phyloP scores from a whole-genome alignment of 2,113 vertebrate species.

The Motacilla alba region DNA sequence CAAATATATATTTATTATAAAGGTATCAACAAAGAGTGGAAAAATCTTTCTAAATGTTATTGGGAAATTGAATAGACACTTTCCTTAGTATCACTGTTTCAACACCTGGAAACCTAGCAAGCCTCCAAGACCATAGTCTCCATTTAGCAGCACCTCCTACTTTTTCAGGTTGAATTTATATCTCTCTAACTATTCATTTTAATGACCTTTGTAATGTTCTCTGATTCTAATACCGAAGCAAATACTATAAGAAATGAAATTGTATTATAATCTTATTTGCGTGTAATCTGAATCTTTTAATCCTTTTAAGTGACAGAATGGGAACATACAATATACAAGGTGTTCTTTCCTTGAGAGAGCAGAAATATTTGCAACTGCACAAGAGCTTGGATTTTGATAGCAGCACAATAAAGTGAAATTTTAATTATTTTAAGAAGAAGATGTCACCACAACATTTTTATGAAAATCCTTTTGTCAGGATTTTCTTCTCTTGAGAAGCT shows the following conservation, averaged over 20 bases:
- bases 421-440: background rate
- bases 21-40: background rate
- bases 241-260: background rate
- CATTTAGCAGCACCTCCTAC: background rate
- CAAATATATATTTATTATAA: background rate
- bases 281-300: background rate
- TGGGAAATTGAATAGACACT: background rate
- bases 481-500: no score
- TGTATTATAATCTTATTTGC: background rate
- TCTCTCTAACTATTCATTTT: background rate
- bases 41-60: background rate
- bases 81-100: background rate
- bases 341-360: background rate
- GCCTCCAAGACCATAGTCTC: background rate
- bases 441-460: no score
- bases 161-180: background rate
- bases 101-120: background rate
- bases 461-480: no score
- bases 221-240: background rate
- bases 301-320: constrained; percentile 32
- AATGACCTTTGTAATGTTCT: background rate
- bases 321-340: background rate
- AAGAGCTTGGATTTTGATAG: background rate
- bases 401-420: background rate
- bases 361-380: background rate